phyloP scores from a whole-genome alignment of 2,888 invertebrate genomes.

The Opisthograptis luteolata region DNA sequence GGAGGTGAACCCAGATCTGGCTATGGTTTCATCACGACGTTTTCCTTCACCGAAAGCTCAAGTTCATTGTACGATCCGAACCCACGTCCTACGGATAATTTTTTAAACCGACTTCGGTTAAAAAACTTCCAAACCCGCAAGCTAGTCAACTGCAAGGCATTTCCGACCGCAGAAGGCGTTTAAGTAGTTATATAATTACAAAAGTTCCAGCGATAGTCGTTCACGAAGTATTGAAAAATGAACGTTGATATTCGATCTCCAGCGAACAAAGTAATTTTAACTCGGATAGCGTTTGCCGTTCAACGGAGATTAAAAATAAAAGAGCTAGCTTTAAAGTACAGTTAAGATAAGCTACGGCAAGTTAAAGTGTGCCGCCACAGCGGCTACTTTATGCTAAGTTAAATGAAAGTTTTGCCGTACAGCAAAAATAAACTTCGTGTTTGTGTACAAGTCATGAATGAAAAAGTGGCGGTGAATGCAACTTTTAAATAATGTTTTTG shows the following conservation, averaged over 20 bases:
- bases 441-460: constrained; percentile 26
- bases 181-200: constrained; percentile 54
- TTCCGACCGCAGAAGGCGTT: neutral
- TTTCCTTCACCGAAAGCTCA: no score
- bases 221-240: constrained; percentile 78
- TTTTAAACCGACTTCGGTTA: neutral
- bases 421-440: constrained; percentile 48
- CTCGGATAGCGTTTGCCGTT: constrained; percentile 67
- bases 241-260: constrained; percentile 75
- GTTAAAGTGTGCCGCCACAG: constrained; percentile 60
- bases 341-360: constrained; percentile 70
- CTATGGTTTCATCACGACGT: no score
- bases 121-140: constrained; percentile 2
- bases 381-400: constrained; percentile 65
- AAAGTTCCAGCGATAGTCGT: constrained; percentile 61
- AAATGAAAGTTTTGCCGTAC: constrained; percentile 59
- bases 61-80: no score
- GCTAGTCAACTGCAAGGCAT: neutral
- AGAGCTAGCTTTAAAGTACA: constrained; percentile 71
- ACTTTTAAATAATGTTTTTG: constrained; percentile 9
- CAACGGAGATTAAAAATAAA: constrained; percentile 75
- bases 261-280: constrained; percentile 77
- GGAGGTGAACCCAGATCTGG: constrained; percentile 88
- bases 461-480: constrained; percentile 17
- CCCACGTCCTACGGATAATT: constrained; percentile 99